Conservation (phyloP, 2,113 vertebrate genomes). For the Pipa parva region DNA sequence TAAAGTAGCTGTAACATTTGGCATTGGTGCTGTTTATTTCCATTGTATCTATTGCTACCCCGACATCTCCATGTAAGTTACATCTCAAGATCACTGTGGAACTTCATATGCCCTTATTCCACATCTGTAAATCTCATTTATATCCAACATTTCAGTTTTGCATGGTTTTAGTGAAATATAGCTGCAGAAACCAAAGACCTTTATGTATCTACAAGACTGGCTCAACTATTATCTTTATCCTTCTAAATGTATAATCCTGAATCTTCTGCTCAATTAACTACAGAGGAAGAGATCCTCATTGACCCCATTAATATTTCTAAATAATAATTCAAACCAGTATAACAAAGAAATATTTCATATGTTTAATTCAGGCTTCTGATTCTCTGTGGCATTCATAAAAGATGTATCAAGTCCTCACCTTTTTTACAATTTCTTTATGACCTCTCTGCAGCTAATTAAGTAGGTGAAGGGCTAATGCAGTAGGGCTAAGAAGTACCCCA, state of each 20-base stretch:
- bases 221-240: background rate
- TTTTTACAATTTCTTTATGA: too few species aligned
- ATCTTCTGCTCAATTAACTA: background rate
- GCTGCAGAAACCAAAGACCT: background rate
- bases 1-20: background rate
- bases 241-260: background rate
- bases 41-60: background rate
- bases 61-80: slow-evolving; percentile 9
- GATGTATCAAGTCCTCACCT: too few species aligned
- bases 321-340: too few species aligned
- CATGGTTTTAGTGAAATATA: background rate
- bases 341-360: too few species aligned
- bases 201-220: background rate
- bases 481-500: too few species aligned
- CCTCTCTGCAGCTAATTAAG: too few species aligned
- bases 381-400: too few species aligned
- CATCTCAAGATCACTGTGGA: slow-evolving; percentile 10
- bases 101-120: slow-evolving; percentile 14
- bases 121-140: slow-evolving; percentile 9
- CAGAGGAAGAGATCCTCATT: background rate
- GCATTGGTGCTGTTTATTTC: slow-evolving; percentile 3
- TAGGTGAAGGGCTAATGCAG: too few species aligned
- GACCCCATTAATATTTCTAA: too few species aligned
- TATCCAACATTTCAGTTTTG: background rate
- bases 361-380: too few species aligned